Percentiles rank a stretch among this genome's conserved stretches.
Evolutionary conservation across 2,888 invertebrate genomes (phyloP).

Genomic region (Cryptocheilus praepositus): DNA sequence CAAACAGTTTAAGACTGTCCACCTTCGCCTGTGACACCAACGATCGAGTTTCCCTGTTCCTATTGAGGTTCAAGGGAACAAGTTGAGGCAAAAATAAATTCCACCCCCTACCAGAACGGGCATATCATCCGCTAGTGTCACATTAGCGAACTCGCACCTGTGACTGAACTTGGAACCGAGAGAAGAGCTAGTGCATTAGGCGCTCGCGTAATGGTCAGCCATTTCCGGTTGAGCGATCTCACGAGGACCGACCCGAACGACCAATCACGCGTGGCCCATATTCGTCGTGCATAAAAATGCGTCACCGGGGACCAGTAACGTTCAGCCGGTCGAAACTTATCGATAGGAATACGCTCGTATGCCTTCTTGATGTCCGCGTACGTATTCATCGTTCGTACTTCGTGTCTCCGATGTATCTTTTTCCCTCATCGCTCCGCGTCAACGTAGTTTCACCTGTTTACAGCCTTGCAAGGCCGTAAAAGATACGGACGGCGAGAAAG

Average conservation of each 20-base stretch:
- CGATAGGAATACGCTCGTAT: conserved; percentile 35
- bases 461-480: background rate
- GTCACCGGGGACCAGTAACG: conserved; percentile 66
- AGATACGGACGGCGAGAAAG: conserved; percentile 19
- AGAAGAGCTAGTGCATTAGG: no score
- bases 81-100: no score
- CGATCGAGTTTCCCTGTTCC: no score
- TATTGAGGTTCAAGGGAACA: no score
- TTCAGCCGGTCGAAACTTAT: conserved; percentile 52
- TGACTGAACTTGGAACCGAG: background rate
- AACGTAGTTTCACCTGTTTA: no score
- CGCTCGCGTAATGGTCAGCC: conserved; percentile 15
- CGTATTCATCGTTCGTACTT: background rate
- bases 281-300: conserved; percentile 64
- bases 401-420: conserved; percentile 11
- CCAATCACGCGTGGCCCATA: conserved; percentile 58
- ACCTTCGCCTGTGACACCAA: no score
- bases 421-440: background rate
- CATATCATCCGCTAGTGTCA: no score
- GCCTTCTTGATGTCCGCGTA: conserved; percentile 4
- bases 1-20: no score
- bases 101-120: no score
- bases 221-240: conserved; percentile 71
- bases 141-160: background rate
- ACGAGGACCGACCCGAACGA: conserved; percentile 60